These are phyloP conservation scores for Apodemia hepburni DNA, from an alignment of 2,888 invertebrate genomes.

Conservation along the genomic window DNA sequence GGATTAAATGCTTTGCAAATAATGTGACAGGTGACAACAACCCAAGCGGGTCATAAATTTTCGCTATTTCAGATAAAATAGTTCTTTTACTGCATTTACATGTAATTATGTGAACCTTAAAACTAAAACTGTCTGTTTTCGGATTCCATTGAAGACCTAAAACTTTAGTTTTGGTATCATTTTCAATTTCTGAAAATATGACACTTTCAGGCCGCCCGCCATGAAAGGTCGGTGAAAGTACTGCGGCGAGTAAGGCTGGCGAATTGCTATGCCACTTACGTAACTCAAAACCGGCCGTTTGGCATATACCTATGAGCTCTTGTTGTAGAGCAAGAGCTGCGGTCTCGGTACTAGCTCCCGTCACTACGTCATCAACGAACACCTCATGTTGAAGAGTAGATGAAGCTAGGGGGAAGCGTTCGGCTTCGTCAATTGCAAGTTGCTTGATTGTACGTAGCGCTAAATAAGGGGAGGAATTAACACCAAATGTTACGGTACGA, in stretches of 20 bases:
- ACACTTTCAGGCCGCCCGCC: constrained; percentile 2
- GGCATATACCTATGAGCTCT: constrained; percentile 7
- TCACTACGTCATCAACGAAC: constrained; percentile 7
- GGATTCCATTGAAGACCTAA: constrained; percentile 10
- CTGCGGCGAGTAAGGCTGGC: too few relatives aligned
- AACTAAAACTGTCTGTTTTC: background rate
- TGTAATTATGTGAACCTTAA: background rate
- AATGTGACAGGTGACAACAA: background rate
- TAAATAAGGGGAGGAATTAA: constrained; percentile 8
- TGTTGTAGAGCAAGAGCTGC: constrained; percentile 1
- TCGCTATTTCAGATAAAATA: background rate
- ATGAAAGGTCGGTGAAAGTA: background rate
- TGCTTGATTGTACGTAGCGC: constrained; percentile 1
- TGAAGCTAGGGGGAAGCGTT: constrained; percentile 1
- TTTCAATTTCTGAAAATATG: background rate
- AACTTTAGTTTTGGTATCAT: background rate
- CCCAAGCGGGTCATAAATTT: background rate
- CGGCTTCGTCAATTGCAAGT: background rate
- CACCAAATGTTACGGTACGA: constrained; percentile 8
- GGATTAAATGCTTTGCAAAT: constrained; percentile 1
- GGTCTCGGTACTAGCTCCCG: background rate
- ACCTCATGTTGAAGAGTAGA: background rate
- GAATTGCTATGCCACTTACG: constrained; percentile 1
- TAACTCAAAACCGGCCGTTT: background rate
- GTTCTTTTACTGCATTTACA: background rate